These are phyloP conservation scores for Sebastolobus alascanus DNA, from an alignment of 2,797 vertebrate species.

Conservation along the genomic window DNA sequence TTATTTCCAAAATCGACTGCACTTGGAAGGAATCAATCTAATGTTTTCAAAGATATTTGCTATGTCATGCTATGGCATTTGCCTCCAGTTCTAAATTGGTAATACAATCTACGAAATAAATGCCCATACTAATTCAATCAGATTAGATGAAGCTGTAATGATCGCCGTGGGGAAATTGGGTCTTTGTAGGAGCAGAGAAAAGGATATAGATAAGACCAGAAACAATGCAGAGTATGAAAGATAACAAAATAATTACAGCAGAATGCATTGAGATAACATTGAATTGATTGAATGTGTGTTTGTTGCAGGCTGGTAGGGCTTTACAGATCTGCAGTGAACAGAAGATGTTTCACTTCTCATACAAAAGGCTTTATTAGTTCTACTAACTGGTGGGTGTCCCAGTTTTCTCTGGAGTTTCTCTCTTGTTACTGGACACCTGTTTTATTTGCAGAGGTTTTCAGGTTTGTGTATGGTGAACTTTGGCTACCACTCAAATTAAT, in stretches of 20 bases:
- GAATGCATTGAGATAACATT: slow-evolving; percentile 8
- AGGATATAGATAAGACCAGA: slow-evolving; percentile 38
- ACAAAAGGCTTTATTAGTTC: neutral
- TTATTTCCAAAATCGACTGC: slow-evolving; percentile 3
- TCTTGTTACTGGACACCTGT: neutral
- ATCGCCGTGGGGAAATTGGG: neutral
- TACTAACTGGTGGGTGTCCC: neutral
- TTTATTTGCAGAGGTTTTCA: neutral
- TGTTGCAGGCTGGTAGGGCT: neutral
- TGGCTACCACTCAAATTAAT: neutral
- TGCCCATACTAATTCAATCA: slow-evolving; percentile 24
- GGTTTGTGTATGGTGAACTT: neutral
- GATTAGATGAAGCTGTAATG: slow-evolving; percentile 40
- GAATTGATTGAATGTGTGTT: slow-evolving; percentile 11
- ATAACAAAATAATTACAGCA: slow-evolving; percentile 36
- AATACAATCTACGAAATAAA: slow-evolving; percentile 17
- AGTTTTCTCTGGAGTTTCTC: neutral
- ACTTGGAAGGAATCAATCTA: neutral
- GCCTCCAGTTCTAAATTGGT: slow-evolving; percentile 1
- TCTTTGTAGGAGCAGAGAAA: slow-evolving; percentile 21
- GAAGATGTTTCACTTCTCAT: neutral
- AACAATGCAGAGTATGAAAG: slow-evolving; percentile 6
- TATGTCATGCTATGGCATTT: slow-evolving; percentile 3
- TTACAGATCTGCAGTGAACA: neutral
- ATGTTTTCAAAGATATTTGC: slow-evolving; percentile 5